Evolutionary conservation across 2,888 invertebrate genomes (phyloP), one percentile per base, ranked within the genome.

Genomic region (Margaritifera margaritifera): DNA sequence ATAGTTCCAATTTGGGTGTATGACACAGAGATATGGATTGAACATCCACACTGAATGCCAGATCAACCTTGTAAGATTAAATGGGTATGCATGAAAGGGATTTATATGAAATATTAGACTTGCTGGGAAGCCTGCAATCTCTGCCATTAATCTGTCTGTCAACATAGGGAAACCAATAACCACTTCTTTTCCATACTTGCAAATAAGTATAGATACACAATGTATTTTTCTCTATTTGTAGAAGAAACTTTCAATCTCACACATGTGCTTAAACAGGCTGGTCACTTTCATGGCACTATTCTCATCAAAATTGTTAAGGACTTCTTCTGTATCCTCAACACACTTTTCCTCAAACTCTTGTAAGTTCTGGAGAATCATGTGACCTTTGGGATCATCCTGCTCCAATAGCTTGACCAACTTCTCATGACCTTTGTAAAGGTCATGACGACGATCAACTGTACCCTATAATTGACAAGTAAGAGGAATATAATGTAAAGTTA

Each of bases 351-450:
- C 90, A 62, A 90, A 74, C 62, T 89, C 89, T 56, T 90, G 86
- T 62, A 92, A 84, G 24, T 87, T 83, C 81, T 88, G 80, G 83
- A 89, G 55, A 86, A 91, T 74, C 68, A 67, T 71, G 25, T 74
- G 65, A 19, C 79, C 83, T 54, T 71, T 77, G 5, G 78, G 69
- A 15, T 79, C 79, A 24, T 79, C 80, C 56, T 64, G 74, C 24
- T 75, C 79, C 71, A 81, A 64, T 51, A 80, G 50, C 15, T 69
- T 65, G 66, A 88, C 89, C 74, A 71, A 92, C 77, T 92, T 91
- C 56, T 91, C 89, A 84, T 94, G 94, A 27, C 93, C 89, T 72
- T 92, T 92, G 88, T 94, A 94, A 66, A 95, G 88, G 20, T 89
- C 88, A 82, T 93, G 93, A 55, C 92, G 91, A 58, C 91, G 90